phyloP scores from a whole-genome alignment of 2,888 invertebrate species.

The Pardosa pseudoannulata region DNA sequence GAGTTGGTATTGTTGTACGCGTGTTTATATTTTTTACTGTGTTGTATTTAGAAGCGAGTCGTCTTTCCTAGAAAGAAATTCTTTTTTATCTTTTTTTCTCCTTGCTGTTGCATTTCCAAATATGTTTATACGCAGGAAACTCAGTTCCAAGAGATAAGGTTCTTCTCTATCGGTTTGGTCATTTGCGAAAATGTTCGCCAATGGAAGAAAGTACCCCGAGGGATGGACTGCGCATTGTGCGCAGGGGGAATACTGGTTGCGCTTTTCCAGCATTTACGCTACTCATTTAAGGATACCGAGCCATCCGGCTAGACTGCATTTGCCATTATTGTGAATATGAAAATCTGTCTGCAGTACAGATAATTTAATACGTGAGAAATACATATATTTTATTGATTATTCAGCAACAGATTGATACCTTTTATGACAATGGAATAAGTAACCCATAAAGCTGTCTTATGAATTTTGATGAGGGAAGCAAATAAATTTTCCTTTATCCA shows the following conservation, averaged over 20 bases:
- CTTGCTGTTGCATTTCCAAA: conserved; percentile 28
- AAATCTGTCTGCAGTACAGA: not conserved
- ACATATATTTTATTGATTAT: too few relatives aligned
- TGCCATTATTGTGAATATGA: not conserved
- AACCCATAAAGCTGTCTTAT: too few relatives aligned
- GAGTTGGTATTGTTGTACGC: conserved; percentile 34
- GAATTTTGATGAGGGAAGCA: too few relatives aligned
- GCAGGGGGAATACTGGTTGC: not conserved
- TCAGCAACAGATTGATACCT: too few relatives aligned
- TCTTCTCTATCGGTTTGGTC: conserved; percentile 31
- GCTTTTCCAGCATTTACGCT: conserved; percentile 10
- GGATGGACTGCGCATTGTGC: conserved; percentile 25
- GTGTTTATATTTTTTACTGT: conserved; percentile 43
- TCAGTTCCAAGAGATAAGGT: conserved; percentile 47
- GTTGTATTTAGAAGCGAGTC: conserved; percentile 18
- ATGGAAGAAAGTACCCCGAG: conserved; percentile 9
- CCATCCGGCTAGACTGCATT: not conserved
- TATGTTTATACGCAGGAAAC: conserved; percentile 61
- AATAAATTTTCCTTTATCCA: too few relatives aligned
- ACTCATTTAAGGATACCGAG: not conserved
- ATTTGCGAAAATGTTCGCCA: conserved; percentile 43
- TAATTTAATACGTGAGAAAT: not conserved
- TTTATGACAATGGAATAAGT: too few relatives aligned
- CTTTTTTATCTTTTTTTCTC: conserved; percentile 15
- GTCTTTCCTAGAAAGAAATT: conserved; percentile 3